phyloP scores from a whole-genome alignment of 2,797 vertebrate species.

The Pagetopsis macropterus region DNA sequence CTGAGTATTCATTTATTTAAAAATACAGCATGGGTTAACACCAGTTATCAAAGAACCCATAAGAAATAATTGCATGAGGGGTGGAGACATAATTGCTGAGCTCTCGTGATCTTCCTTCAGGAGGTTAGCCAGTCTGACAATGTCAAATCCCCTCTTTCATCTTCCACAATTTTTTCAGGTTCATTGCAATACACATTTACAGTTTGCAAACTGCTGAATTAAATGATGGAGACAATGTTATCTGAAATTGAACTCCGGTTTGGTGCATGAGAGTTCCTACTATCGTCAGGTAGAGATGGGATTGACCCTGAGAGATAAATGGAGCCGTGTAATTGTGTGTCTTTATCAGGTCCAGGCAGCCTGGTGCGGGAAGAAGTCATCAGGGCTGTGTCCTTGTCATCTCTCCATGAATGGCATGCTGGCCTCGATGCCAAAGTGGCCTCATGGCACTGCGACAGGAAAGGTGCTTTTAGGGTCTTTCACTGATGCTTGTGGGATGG shows the following conservation, averaged over 20 bases:
- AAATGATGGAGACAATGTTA: constrained; percentile 78
- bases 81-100: constrained; percentile 35
- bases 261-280: constrained; percentile 55
- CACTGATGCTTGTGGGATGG: constrained; percentile 49
- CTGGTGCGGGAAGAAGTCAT: constrained; percentile 64
- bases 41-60: constrained; percentile 3
- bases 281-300: constrained; percentile 73
- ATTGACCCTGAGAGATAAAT: constrained; percentile 82
- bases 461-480: constrained; percentile 69
- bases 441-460: constrained; percentile 48
- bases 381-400: constrained; percentile 78
- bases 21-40: constrained; percentile 10
- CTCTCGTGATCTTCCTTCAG: constrained; percentile 35
- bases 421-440: constrained; percentile 51
- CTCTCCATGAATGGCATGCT: constrained; percentile 59
- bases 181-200: constrained; percentile 50
- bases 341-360: constrained; percentile 82
- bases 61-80: neutral
- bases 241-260: constrained; percentile 81
- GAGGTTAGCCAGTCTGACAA: constrained; percentile 29
- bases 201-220: constrained; percentile 58
- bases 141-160: constrained; percentile 42
- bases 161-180: constrained; percentile 53
- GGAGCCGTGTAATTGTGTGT: constrained; percentile 78
- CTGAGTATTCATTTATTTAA: constrained; percentile 8